These are phyloP conservation scores for Drosophila emarginata DNA, from an alignment of 2,888 invertebrate species.

Conservation along the genomic window DNA sequence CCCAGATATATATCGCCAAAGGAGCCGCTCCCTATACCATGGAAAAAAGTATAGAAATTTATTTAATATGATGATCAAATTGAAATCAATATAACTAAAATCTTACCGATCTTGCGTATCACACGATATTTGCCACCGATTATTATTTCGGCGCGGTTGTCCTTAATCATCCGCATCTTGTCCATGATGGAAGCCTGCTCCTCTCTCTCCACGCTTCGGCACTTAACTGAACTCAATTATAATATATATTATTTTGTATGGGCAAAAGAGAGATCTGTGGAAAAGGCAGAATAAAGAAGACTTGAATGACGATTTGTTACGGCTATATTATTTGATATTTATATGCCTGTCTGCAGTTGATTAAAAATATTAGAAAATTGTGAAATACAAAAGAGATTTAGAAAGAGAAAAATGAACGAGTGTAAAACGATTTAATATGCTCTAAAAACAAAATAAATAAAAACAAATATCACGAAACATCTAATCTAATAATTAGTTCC, in stretches of 20 bases:
- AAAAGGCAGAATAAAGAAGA: not conserved
- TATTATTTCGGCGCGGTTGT: slow-evolving; percentile 86
- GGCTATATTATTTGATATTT: too few relatives aligned
- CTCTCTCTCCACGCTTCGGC: slow-evolving; percentile 28
- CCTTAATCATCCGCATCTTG: slow-evolving; percentile 80
- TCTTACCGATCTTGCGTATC: slow-evolving; percentile 94
- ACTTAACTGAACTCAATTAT: slow-evolving; percentile 13
- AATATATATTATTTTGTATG: slow-evolving; percentile 19
- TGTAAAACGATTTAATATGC: too few relatives aligned
- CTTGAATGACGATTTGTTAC: not conserved
- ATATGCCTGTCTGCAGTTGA: too few relatives aligned
- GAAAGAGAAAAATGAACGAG: too few relatives aligned
- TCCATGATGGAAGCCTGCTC: slow-evolving; percentile 74
- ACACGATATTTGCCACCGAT: slow-evolving; percentile 97
- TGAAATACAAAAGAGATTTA: not conserved
- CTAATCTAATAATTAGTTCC: too few relatives aligned
- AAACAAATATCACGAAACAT: too few relatives aligned
- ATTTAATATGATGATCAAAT: too few relatives aligned
- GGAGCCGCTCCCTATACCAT: slow-evolving; percentile 89
- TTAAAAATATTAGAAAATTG: not conserved
- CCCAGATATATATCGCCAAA: slow-evolving; percentile 99
- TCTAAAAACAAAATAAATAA: too few relatives aligned
- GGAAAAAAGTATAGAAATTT: too few relatives aligned
- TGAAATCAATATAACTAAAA: not conserved
- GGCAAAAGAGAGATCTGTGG: slow-evolving; percentile 34